Evolutionary conservation across 1,140 invertebrate genomes (phyloP).

Genomic region (Magallana gigas): DNA sequence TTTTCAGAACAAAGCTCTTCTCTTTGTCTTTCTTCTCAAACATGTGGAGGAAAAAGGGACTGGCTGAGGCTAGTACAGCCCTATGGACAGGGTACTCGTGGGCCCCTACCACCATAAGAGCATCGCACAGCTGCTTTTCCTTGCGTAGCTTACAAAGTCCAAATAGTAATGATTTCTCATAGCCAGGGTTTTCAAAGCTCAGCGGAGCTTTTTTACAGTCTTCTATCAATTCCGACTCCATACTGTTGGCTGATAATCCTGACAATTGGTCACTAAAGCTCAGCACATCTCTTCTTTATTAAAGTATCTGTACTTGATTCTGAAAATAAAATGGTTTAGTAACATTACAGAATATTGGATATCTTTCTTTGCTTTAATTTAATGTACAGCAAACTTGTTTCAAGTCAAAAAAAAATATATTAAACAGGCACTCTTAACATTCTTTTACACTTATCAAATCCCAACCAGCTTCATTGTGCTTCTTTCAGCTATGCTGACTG

Average conservation of each 20-base stretch:
- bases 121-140: constrained; percentile 89
- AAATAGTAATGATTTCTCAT: constrained; percentile 43
- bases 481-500: too few relatives aligned
- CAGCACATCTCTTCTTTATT: background rate
- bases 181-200: constrained; percentile 1
- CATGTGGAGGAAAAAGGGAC: constrained; percentile 88
- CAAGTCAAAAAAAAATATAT: too few relatives aligned
- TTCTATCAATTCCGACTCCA: background rate
- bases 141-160: constrained; percentile 85
- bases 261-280: background rate
- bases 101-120: constrained; percentile 86
- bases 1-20: constrained; percentile 80
- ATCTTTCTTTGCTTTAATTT: too few relatives aligned
- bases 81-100: constrained; percentile 88
- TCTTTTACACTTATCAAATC: too few relatives aligned
- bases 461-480: too few relatives aligned
- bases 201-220: background rate
- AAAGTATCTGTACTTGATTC: background rate
- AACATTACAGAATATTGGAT: too few relatives aligned
- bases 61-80: constrained; percentile 87
- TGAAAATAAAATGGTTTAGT: too few relatives aligned
- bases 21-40: constrained; percentile 80
- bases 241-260: too few relatives aligned
- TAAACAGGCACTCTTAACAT: too few relatives aligned
- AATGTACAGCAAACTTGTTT: too few relatives aligned